These are phyloP conservation scores for Halotydeus destructor DNA, from an alignment of 1,140 invertebrate genomes.

Conservation along the genomic window DNA sequence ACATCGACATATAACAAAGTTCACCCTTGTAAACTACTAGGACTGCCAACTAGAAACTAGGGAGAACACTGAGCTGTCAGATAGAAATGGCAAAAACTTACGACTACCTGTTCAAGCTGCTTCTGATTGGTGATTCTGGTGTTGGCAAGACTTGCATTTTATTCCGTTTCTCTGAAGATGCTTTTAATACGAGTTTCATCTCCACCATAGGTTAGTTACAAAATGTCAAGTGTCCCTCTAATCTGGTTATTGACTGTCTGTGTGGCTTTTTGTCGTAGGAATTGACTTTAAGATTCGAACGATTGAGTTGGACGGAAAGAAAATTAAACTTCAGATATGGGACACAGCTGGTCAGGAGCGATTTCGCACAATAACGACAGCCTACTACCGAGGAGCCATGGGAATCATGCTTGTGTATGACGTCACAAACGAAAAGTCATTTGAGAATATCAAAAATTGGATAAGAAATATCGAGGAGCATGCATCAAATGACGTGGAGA, in stretches of 20 bases:
- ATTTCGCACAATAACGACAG: slow-evolving; percentile 41
- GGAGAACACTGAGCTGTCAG: too few species aligned
- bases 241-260: too few species aligned
- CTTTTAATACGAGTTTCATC: slow-evolving; percentile 94
- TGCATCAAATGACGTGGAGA: slow-evolving; percentile 76
- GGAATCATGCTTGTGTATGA: slow-evolving; percentile 34
- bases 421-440: slow-evolving; percentile 32
- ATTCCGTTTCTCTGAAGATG: slow-evolving; percentile 85
- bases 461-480: slow-evolving; percentile 24
- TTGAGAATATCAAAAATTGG: slow-evolving; percentile 34
- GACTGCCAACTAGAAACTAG: too few species aligned
- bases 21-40: too few species aligned
- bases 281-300: slow-evolving; percentile 99
- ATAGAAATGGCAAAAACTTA: slow-evolving; percentile 54
- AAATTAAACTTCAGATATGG: slow-evolving; percentile 89
- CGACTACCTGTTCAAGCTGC: slow-evolving; percentile 77
- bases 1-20: too few species aligned
- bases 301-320: slow-evolving; percentile 90
- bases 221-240: too few species aligned
- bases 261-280: slow-evolving; percentile 49
- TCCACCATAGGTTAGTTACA: slow-evolving; percentile 90
- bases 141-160: slow-evolving; percentile 86
- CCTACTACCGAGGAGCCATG: slow-evolving; percentile 38
- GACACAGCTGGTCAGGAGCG: slow-evolving; percentile 41
- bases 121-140: slow-evolving; percentile 74